Conservation (phyloP, 2,797 vertebrate species). For the Chromis chromis region DNA sequence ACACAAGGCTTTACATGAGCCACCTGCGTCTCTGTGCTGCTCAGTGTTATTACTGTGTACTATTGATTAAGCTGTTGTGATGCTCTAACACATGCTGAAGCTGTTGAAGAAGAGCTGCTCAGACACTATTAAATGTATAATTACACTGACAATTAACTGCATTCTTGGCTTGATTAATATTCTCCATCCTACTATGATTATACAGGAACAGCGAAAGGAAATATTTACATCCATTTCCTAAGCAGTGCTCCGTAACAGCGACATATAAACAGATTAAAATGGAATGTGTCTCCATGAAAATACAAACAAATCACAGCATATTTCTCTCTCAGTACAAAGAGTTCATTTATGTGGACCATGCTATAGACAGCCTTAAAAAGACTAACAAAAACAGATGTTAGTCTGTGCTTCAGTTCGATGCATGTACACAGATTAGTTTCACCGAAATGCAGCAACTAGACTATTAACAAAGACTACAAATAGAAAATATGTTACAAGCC, state of each 20-base stretch:
- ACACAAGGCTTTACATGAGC: constrained; percentile 12
- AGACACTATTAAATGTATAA: background rate
- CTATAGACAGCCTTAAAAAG: no score
- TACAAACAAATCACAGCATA: background rate
- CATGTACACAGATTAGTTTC: no score
- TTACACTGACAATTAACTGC: background rate
- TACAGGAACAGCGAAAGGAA: background rate
- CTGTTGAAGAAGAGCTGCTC: background rate
- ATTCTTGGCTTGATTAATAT: background rate
- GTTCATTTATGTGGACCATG: no score
- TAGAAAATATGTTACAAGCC: no score
- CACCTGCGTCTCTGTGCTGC: constrained; percentile 25
- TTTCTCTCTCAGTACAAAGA: background rate
- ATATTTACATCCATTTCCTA: background rate
- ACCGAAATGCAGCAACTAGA: no score
- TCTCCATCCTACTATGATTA: background rate
- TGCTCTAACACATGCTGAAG: background rate
- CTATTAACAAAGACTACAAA: no score
- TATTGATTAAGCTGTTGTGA: constrained; percentile 16
- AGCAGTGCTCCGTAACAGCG: background rate
- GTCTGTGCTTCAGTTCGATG: no score
- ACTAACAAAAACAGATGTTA: no score
- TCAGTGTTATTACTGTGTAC: constrained; percentile 1
- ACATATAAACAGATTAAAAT: background rate
- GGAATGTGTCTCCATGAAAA: background rate